Conservation (phyloP, 2,888 invertebrate species). For the Caenorhabditis auriculariae region DNA sequence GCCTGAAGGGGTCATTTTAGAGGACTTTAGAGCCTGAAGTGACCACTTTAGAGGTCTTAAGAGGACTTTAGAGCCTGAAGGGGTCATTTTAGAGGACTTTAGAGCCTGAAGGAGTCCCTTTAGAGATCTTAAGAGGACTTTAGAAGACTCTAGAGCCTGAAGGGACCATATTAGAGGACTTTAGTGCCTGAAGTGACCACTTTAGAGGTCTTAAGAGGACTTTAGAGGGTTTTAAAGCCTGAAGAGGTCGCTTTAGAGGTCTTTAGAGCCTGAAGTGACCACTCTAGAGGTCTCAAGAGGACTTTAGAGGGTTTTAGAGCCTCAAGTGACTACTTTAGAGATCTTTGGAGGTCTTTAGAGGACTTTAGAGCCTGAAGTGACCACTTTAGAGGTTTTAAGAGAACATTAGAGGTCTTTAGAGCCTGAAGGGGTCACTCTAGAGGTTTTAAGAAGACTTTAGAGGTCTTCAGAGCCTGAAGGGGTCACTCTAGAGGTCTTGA, state of each 20-base stretch:
- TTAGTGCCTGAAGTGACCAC: background rate
- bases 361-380: background rate
- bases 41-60: background rate
- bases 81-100: conserved; percentile 9
- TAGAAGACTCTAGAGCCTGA: background rate
- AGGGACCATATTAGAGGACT: conserved; percentile 11
- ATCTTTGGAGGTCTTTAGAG: background rate
- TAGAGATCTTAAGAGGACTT: background rate
- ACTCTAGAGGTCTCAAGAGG: too few species aligned
- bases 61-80: background rate
- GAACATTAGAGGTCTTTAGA: too few species aligned
- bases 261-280: background rate
- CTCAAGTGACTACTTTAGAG: too few species aligned
- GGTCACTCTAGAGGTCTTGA: conserved; percentile 5
- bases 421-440: background rate
- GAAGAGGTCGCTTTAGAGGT: background rate
- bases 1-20: background rate
- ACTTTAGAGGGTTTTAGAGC: too few species aligned
- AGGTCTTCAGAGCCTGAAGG: background rate
- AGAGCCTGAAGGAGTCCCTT: background rate
- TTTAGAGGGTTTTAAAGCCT: too few species aligned
- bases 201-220: too few species aligned
- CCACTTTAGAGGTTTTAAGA: conserved; percentile 4
- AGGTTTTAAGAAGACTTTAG: background rate
- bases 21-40: background rate